These are phyloP conservation scores for Belonocnema kinseyi DNA, from an alignment of 1,140 invertebrate genomes.

Conservation along the genomic window DNA sequence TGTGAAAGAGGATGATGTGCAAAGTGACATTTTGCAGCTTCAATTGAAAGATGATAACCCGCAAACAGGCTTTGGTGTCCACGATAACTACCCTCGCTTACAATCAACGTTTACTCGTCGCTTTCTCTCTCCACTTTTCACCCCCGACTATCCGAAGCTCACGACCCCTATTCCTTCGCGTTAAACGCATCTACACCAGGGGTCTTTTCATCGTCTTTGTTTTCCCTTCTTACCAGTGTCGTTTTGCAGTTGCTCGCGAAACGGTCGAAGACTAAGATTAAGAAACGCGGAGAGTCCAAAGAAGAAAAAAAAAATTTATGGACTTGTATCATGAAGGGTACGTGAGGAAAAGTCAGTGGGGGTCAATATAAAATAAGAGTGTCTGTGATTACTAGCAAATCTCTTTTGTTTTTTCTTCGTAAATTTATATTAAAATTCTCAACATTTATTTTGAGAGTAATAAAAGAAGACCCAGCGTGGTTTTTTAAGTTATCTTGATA, in stretches of 20 bases:
- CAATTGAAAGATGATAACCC: conserved; percentile 44
- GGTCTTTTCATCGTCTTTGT: conserved; percentile 73
- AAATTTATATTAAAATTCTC: too few relatives aligned
- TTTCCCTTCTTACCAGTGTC: conserved; percentile 76
- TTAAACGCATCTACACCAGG: conserved; percentile 72
- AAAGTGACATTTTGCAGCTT: conserved; percentile 5
- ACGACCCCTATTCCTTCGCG: conserved; percentile 57
- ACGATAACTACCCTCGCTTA: conserved; percentile 52
- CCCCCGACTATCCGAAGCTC: conserved; percentile 49
- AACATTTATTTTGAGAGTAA: too few relatives aligned
- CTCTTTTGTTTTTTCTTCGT: too few relatives aligned
- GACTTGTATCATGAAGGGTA: neutral
- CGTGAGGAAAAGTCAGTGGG: too few relatives aligned
- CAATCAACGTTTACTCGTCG: conserved; percentile 43
- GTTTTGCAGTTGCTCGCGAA: conserved; percentile 69
- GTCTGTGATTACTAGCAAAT: too few relatives aligned
- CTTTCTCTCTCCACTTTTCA: conserved; percentile 53
- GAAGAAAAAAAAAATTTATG: neutral
- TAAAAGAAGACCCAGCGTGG: too few relatives aligned
- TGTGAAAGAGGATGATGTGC: neutral
- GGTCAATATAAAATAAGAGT: too few relatives aligned
- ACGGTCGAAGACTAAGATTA: conserved; percentile 55
- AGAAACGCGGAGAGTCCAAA: neutral
- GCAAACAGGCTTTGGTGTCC: conserved; percentile 52
- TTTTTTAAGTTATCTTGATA: too few relatives aligned